Conservation (phyloP, 2,888 invertebrate species). For the Papilio gigon region DNA sequence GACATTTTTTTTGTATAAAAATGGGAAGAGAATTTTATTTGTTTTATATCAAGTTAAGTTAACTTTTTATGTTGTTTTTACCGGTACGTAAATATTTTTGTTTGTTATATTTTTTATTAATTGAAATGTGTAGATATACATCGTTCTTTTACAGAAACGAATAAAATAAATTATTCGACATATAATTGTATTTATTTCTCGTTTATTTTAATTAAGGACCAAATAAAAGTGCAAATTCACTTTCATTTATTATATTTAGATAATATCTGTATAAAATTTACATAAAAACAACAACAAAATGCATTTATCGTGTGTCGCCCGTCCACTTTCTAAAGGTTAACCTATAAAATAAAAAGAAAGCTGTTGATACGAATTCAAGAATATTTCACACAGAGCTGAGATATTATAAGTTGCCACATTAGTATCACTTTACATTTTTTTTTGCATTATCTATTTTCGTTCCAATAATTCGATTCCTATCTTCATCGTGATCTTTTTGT, state of each 20-base stretch:
- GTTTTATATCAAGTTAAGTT: too few relatives aligned
- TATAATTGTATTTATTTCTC: neutral
- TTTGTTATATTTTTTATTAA: too few relatives aligned
- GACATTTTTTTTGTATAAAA: too few relatives aligned
- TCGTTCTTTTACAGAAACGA: too few relatives aligned
- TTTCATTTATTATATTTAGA: constrained; percentile 43
- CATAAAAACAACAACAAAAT: constrained; percentile 45
- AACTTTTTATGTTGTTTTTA: too few relatives aligned
- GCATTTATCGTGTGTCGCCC: constrained; percentile 20
- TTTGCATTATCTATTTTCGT: neutral
- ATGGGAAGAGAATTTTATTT: too few relatives aligned
- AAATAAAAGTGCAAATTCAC: constrained; percentile 35
- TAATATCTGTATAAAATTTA: constrained; percentile 48
- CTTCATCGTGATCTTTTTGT: neutral
- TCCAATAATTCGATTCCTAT: neutral
- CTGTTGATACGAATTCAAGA: constrained; percentile 14
- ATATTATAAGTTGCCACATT: neutral
- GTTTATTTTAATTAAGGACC: constrained; percentile 12
- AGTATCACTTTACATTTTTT: neutral
- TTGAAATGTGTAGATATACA: too few relatives aligned
- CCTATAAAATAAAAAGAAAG: constrained; percentile 35
- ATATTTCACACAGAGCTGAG: constrained; percentile 7
- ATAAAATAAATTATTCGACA: too few relatives aligned
- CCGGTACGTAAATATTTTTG: too few relatives aligned
- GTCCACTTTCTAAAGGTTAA: constrained; percentile 29